Evolutionary conservation across 2,888 invertebrate species (phyloP).

Genomic region (Nephrocerus scutellatus): DNA sequence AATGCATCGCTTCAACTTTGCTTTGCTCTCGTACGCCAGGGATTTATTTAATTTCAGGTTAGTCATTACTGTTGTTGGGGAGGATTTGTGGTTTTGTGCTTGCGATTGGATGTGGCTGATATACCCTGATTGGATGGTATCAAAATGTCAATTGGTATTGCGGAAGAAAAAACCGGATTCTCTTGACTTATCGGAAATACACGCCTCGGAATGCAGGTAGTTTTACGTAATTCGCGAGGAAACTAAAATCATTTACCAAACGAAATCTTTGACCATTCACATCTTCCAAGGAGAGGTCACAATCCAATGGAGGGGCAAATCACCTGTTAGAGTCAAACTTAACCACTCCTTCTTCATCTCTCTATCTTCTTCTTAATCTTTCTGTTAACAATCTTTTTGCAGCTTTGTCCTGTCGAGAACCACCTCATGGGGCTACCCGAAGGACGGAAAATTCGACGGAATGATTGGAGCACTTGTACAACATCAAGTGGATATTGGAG

Average conservation of each 20-base stretch:
- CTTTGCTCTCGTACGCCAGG: constrained; percentile 52
- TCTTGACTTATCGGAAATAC: too few relatives aligned
- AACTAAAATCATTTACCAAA: too few relatives aligned
- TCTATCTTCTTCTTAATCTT: constrained; percentile 16
- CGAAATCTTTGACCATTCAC: too few relatives aligned
- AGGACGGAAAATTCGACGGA: constrained; percentile 57
- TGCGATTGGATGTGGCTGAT: too few relatives aligned
- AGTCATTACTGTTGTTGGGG: too few relatives aligned
- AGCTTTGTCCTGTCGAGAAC: constrained; percentile 41
- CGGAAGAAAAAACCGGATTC: too few relatives aligned
- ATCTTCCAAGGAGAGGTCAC: not conserved
- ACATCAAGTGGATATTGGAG: constrained; percentile 57
- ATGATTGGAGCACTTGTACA: constrained; percentile 56
- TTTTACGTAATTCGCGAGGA: too few relatives aligned
- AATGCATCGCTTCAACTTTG: constrained; percentile 59
- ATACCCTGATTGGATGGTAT: too few relatives aligned
- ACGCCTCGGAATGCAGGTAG: too few relatives aligned
- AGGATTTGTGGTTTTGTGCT: too few relatives aligned
- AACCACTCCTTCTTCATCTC: not conserved
- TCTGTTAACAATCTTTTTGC: constrained; percentile 20
- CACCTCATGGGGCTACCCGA: constrained; percentile 58
- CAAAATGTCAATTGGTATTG: too few relatives aligned
- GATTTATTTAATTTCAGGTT: constrained; percentile 64
- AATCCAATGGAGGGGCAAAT: too few relatives aligned
- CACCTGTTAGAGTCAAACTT: not conserved